Evolutionary conservation across 1,140 invertebrate species (phyloP), one percentile per base, ranked within the genome.

Genomic region (Hirudo medicinalis): DNA sequence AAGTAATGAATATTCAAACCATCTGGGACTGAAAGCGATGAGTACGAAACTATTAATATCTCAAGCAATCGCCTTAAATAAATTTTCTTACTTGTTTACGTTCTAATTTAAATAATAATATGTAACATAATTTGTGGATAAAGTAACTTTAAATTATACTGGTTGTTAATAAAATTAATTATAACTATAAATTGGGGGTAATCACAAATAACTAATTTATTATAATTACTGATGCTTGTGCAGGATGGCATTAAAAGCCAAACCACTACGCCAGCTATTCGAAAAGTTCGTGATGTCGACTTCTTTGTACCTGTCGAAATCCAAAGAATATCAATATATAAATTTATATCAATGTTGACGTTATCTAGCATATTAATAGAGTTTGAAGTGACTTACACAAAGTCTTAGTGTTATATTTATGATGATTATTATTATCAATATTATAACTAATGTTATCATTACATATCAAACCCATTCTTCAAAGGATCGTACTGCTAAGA

Each of bases 1-100:
- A 63, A 63, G 57, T 63, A 13, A 25, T 32, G 57, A 63, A 63
- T 63, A 63, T 25, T 63, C 29, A 32, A 63, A 63, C 57, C 57
- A 63, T 22, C 29, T 63, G 29, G 57, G 57, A 63, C 57, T 63
- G 57, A 13, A 13, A 32, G 29, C 29, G 19, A 63, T 63, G 57
- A 63, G 43, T 49, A 49, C 15, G 13, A 49, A 49, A 49, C 43
- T 8, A 49, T 17, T 49, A 49, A 15, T 17, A 49, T 49, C 11
- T 40, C 40, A 40, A 40, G 40, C 40, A 40, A 6, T 40, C 40
- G n/a, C n/a, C n/a, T n/a, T n/a, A n/a, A n/a, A 40, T 40, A 11
- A 40, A 40, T 40, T 40, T n/a, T n/a, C n/a, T n/a, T n/a, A n/a
- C n/a, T 40, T 11, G 40, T 40, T 40, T 40, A 40, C 40, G n/a